Evolutionary conservation across 1,140 invertebrate genomes (phyloP).

Genomic region (Agrilus planipennis): DNA sequence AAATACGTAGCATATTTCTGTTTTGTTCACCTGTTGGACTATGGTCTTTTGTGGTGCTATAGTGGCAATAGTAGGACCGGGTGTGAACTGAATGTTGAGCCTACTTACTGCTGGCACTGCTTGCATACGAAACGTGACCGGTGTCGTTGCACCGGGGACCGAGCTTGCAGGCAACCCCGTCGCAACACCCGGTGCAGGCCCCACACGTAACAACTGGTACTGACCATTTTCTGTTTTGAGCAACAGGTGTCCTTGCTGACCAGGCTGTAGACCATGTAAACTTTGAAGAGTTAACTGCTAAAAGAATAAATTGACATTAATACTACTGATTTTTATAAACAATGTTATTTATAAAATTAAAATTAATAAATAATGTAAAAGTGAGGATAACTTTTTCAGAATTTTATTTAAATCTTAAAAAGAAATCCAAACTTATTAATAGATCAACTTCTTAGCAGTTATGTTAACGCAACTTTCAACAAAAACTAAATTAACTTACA

Average conservation of each 20-base stretch:
- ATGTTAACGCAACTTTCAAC: too few relatives aligned
- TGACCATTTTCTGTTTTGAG: conserved; percentile 93
- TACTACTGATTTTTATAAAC: too few relatives aligned
- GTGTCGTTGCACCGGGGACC: conserved; percentile 31
- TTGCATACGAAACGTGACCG: conserved; percentile 41
- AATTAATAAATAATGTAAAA: too few relatives aligned
- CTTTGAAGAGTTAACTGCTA: conserved; percentile 69
- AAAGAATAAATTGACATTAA: too few relatives aligned
- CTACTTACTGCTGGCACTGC: conserved; percentile 44
- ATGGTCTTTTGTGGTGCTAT: conserved; percentile 47
- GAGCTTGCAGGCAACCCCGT: conserved; percentile 47
- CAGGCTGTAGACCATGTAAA: conserved; percentile 68
- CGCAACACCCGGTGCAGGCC: conserved; percentile 48
- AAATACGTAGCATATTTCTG: too few relatives aligned
- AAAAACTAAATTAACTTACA: too few relatives aligned
- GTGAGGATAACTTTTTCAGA: too few relatives aligned
- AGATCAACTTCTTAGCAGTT: too few relatives aligned
- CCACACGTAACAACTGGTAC: conserved; percentile 79
- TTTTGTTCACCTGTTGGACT: conserved; percentile 32
- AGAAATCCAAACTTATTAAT: too few relatives aligned
- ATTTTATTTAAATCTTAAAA: too few relatives aligned
- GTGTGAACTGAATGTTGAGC: conserved; percentile 45
- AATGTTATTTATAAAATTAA: too few relatives aligned
- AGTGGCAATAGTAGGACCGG: too few relatives aligned
- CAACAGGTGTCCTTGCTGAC: conserved; percentile 73